Evolutionary conservation across 2,113 vertebrate genomes (phyloP).

Genomic region (Dryoscopus gambensis): DNA sequence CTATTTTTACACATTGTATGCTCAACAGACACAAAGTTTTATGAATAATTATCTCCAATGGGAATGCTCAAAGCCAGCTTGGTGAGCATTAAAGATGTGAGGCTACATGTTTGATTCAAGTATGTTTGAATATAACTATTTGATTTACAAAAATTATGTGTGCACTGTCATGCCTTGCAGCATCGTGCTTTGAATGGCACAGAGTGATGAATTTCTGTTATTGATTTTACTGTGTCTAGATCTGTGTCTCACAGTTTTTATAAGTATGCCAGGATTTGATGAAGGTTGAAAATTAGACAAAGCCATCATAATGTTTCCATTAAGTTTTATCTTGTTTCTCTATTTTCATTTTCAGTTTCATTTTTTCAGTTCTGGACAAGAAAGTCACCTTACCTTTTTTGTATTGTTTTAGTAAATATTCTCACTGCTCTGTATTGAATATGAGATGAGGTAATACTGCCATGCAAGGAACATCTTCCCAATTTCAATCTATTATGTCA

Average conservation of each 20-base stretch:
- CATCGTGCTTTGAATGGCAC: not conserved
- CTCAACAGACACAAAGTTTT: conserved; percentile 22
- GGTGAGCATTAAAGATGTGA: conserved; percentile 15
- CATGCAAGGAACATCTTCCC: not conserved
- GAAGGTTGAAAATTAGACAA: not conserved
- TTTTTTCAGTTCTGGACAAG: not conserved
- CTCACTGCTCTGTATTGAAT: not conserved
- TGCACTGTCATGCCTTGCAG: conserved; percentile 12
- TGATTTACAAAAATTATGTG: conserved; percentile 48
- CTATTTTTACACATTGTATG: conserved; percentile 54
- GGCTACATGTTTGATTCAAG: not conserved
- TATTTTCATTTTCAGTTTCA: not conserved
- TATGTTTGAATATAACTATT: not conserved
- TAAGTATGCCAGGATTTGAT: not conserved
- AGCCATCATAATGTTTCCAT: not conserved
- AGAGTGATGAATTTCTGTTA: not conserved
- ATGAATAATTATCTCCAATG: conserved; percentile 31
- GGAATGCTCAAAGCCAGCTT: conserved; percentile 28
- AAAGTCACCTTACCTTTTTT: not conserved
- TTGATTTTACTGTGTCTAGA: not conserved
- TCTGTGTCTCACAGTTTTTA: not conserved
- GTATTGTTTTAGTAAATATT: not conserved
- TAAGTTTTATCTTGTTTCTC: not conserved
- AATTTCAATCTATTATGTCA: not conserved
- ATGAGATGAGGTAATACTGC: not conserved